Evolutionary conservation across 2,797 vertebrate genomes (phyloP).

Genomic region (Semotilus atromaculatus): DNA sequence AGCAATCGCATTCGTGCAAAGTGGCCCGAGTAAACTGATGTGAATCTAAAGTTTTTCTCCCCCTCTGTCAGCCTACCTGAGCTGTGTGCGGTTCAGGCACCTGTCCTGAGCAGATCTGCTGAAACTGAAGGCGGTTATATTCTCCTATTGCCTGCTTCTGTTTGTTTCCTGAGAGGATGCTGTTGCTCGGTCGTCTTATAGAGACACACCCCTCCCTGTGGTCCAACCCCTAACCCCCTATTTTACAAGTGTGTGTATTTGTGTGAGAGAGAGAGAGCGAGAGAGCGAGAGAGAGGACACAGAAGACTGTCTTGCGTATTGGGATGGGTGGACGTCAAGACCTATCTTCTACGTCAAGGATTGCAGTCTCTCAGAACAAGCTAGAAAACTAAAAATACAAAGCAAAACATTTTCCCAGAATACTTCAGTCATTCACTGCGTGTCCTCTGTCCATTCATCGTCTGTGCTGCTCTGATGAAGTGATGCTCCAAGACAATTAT

Average conservation of each 20-base stretch:
- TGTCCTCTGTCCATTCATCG: slow-evolving; percentile 11
- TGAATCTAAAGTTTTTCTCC: slow-evolving; percentile 5
- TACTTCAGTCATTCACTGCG: background rate
- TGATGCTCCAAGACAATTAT: background rate
- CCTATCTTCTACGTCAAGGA: slow-evolving; percentile 46
- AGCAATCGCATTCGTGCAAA: background rate
- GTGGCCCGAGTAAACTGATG: background rate
- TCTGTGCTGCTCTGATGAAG: slow-evolving; percentile 12
- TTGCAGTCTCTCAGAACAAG: slow-evolving; percentile 31
- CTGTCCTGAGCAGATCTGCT: slow-evolving; percentile 53
- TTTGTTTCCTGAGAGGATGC: slow-evolving; percentile 70
- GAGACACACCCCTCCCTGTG: slow-evolving; percentile 73
- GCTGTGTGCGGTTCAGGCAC: slow-evolving; percentile 41
- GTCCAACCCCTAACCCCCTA: slow-evolving; percentile 57
- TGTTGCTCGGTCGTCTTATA: slow-evolving; percentile 78
- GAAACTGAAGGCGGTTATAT: slow-evolving; percentile 47
- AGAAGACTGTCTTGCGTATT: slow-evolving; percentile 40
- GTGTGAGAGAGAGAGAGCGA: background rate
- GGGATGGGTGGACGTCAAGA: slow-evolving; percentile 42
- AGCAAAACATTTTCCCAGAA: background rate
- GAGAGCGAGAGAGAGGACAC: background rate
- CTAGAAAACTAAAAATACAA: slow-evolving; percentile 51
- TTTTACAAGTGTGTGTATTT: slow-evolving; percentile 49
- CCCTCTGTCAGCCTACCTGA: slow-evolving; percentile 57
- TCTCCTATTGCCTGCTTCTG: slow-evolving; percentile 67